phyloP scores from a whole-genome alignment of 1,140 invertebrate genomes.

The Chironomus striatipennis region DNA sequence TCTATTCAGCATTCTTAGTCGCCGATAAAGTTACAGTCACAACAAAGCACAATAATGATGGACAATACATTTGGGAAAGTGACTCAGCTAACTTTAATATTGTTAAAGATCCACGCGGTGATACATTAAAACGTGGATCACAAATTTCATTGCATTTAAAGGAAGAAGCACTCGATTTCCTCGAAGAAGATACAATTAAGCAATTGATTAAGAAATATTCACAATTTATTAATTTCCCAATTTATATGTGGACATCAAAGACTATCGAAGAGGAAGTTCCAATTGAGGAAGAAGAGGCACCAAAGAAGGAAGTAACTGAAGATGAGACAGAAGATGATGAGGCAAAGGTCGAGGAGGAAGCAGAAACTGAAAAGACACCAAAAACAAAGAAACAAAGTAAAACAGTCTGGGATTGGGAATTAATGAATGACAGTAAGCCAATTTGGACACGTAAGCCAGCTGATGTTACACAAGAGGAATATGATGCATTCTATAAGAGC shows the following conservation, averaged over 20 bases:
- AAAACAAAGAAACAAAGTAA: conserved; percentile 93
- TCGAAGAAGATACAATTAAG: conserved; percentile 85
- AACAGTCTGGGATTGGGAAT: conserved; percentile 97
- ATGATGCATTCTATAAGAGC: conserved; percentile 89
- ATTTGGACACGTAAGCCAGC: conserved; percentile 91
- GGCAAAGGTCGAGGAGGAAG: conserved; percentile 56
- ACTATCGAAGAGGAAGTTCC: conserved; percentile 81
- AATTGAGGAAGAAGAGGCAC: conserved; percentile 44
- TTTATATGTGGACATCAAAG: conserved; percentile 93
- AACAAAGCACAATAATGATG: conserved; percentile 91
- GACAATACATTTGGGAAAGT: conserved; percentile 97
- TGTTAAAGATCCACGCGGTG: conserved; percentile 86
- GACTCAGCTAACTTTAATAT: conserved; percentile 84
- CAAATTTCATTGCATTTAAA: conserved; percentile 81
- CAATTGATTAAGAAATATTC: conserved; percentile 95
- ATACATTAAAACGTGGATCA: conserved; percentile 84
- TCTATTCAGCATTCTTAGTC: conserved; percentile 95
- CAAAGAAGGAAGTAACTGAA: conserved; percentile 38
- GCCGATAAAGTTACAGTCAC: conserved; percentile 86
- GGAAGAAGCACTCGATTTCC: conserved; percentile 92
- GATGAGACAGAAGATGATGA: conserved; percentile 52
- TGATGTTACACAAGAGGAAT: conserved; percentile 82
- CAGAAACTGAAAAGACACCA: conserved; percentile 64
- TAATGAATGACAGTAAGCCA: conserved; percentile 93
- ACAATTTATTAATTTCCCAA: conserved; percentile 99